Conservation (phyloP, 2,113 vertebrate genomes). For the Pyrgilauda ruficollis region DNA sequence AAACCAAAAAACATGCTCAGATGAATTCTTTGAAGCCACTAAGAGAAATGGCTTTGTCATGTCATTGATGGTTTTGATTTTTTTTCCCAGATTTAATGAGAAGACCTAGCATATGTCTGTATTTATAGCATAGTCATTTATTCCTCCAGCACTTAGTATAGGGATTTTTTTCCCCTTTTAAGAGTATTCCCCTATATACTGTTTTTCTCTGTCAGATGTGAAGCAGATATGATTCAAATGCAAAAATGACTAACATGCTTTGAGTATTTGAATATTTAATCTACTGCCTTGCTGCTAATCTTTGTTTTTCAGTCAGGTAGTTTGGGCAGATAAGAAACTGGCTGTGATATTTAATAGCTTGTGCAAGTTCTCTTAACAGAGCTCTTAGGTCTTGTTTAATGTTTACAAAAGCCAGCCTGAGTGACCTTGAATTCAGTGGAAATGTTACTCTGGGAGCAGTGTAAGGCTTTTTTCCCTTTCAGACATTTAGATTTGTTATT, state of each 20-base stretch:
- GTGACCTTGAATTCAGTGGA: slow-evolving; percentile 23
- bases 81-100: not conserved
- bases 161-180: not conserved
- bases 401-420: slow-evolving; percentile 5
- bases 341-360: not conserved
- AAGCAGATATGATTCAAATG: not conserved
- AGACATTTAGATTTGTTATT: not conserved
- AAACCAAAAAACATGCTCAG: not conserved
- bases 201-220: not conserved
- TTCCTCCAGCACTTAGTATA: not conserved
- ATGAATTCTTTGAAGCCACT: not conserved
- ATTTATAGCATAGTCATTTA: not conserved
- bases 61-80: not conserved
- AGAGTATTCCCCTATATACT: not conserved
- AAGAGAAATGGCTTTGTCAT: not conserved
- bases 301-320: not conserved
- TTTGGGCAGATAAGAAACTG: slow-evolving; percentile 1
- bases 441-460: not conserved
- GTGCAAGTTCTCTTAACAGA: not conserved
- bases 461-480: not conserved
- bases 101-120: not conserved
- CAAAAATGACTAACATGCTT: not conserved
- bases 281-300: not conserved
- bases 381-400: not conserved
- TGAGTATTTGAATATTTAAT: not conserved